These are phyloP conservation scores for Cygnus atratus DNA, from an alignment of 2,113 vertebrate species.

Conservation along the genomic window DNA sequence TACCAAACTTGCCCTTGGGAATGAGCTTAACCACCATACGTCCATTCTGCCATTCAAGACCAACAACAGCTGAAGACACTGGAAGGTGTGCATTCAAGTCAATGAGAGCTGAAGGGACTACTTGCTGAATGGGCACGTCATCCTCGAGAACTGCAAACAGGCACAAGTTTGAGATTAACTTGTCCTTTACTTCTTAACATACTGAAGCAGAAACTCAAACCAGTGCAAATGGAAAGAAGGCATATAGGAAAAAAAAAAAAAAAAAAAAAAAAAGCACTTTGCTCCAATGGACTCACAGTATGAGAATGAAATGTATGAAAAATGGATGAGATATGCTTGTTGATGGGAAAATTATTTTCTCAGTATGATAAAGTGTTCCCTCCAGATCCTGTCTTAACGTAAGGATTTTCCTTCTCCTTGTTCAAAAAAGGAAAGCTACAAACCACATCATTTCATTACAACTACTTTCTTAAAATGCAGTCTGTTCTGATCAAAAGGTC, in stretches of 20 bases:
- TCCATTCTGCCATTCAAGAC: background rate
- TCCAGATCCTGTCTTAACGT: slow-evolving; percentile 16
- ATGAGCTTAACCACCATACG: background rate
- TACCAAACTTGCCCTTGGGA: background rate
- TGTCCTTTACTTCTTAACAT: background rate
- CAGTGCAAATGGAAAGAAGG: background rate
- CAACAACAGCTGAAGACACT: background rate
- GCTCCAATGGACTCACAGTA: background rate
- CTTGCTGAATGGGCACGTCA: background rate
- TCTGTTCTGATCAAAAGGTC: slow-evolving; percentile 57
- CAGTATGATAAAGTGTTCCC: slow-evolving; percentile 2
- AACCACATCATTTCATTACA: slow-evolving; percentile 13
- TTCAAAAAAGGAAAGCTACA: slow-evolving; percentile 39
- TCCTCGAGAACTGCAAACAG: background rate
- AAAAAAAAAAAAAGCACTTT: background rate
- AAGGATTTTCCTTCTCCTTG: slow-evolving; percentile 8
- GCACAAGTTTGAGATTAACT: background rate
- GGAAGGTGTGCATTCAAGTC: background rate
- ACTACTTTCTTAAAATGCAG: slow-evolving; percentile 51
- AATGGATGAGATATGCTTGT: background rate
- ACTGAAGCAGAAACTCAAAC: slow-evolving; percentile 11
- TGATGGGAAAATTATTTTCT: slow-evolving; percentile 47
- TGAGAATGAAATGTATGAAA: slow-evolving; percentile 39
- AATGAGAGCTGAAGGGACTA: background rate
- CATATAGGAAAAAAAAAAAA: background rate